Evolutionary conservation across 1,140 invertebrate species (phyloP).

Genomic region (Homalodisca vitripennis): DNA sequence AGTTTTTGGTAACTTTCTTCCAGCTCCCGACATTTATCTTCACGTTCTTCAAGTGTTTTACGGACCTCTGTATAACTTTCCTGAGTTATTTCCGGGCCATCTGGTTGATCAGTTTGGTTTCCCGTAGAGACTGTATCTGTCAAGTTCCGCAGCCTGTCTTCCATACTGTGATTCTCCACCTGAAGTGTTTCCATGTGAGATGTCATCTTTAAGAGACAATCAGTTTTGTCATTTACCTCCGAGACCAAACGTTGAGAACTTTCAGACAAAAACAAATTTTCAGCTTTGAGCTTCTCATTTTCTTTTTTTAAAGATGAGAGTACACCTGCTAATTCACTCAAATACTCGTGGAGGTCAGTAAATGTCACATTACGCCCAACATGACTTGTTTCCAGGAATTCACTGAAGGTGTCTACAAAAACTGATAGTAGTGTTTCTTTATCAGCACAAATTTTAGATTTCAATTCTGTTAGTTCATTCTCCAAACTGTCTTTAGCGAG

Average conservation of each 20-base stretch:
- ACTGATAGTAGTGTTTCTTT: background rate
- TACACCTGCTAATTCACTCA: background rate
- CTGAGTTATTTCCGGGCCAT: background rate
- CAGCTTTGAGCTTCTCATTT: constrained; percentile 17
- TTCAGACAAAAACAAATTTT: constrained; percentile 9
- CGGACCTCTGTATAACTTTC: background rate
- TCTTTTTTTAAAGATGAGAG: constrained; percentile 6
- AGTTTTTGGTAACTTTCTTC: constrained; percentile 20
- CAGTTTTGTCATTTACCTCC: constrained; percentile 22
- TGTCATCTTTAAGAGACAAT: constrained; percentile 6
- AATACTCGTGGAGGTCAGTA: too few species aligned
- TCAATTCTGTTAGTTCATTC: constrained; percentile 4
- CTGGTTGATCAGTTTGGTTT: constrained; percentile 5
- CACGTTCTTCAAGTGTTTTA: constrained; percentile 4
- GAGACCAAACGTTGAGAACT: background rate
- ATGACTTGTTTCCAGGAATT: too few species aligned
- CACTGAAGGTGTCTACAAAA: background rate
- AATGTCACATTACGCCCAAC: too few species aligned
- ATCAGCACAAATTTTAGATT: background rate
- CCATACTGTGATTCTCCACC: constrained; percentile 7
- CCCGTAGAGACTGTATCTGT: constrained; percentile 11
- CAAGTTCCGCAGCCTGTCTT: constrained; percentile 8
- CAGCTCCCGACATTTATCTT: background rate
- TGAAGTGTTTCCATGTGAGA: constrained; percentile 4
- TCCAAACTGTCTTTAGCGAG: constrained; percentile 6